phyloP scores from a whole-genome alignment of 2,797 vertebrate species.

The Bradypodion ventrale region DNA sequence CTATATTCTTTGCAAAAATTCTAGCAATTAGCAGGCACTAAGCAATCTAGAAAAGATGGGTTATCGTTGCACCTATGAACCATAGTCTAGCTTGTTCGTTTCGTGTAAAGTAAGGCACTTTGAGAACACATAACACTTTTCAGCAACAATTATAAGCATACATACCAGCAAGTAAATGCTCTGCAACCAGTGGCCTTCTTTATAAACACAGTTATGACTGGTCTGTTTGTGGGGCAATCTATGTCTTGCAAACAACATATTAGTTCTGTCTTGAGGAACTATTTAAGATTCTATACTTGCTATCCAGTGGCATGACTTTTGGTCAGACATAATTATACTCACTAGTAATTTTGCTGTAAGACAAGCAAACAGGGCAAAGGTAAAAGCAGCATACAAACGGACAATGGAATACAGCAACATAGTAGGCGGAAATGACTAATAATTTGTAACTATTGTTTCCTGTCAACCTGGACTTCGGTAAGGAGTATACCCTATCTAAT shows the following conservation, averaged over 20 bases:
- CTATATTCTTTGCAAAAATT: background rate
- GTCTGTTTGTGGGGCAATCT: background rate
- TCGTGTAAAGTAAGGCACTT: background rate
- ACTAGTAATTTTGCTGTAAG: background rate
- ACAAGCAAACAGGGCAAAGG: constrained; percentile 15
- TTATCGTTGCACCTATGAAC: background rate
- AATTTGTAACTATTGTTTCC: background rate
- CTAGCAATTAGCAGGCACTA: background rate
- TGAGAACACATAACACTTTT: background rate
- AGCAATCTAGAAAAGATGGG: background rate
- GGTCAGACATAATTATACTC: background rate
- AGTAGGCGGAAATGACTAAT: background rate
- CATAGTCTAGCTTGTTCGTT: background rate
- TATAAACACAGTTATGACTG: background rate
- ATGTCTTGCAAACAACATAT: background rate
- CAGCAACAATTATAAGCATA: background rate
- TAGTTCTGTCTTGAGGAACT: background rate
- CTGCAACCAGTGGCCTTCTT: background rate
- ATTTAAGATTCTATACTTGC: background rate
- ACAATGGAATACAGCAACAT: background rate
- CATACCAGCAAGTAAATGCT: background rate
- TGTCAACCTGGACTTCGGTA: background rate
- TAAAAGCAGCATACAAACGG: constrained; percentile 7
- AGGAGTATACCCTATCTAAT: background rate
- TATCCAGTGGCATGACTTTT: background rate